phyloP scores from a whole-genome alignment of 2,888 invertebrate species.

The Limnephilus marmoratus region DNA sequence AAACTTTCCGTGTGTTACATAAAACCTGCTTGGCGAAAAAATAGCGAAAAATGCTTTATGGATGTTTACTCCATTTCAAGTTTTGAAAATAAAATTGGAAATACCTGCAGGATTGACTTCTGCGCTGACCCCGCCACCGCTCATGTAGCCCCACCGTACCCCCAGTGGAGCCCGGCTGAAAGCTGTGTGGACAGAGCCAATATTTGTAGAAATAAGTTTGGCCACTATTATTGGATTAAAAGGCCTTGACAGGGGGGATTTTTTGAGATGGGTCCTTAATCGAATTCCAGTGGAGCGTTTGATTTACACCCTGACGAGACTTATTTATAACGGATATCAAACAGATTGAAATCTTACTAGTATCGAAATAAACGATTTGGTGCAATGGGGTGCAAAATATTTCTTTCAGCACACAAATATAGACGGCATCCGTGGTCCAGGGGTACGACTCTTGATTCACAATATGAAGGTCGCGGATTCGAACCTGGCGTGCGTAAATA shows the following conservation, averaged over 20 bases:
- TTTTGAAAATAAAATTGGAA: neutral
- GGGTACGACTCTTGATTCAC: no score
- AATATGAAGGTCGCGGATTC: no score
- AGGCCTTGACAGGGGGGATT: constrained; percentile 24
- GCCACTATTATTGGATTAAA: constrained; percentile 39
- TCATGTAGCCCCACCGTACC: no score
- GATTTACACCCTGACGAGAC: constrained; percentile 33
- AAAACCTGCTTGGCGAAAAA: neutral
- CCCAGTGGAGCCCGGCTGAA: neutral
- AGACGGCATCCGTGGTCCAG: no score
- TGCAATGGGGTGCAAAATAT: neutral
- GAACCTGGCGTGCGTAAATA: no score
- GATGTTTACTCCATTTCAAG: neutral
- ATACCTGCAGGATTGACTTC: neutral
- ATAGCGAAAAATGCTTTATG: neutral
- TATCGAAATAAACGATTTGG: neutral
- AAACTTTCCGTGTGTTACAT: neutral
- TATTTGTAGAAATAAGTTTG: constrained; percentile 35
- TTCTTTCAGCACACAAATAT: neutral
- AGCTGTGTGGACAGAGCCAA: constrained; percentile 35
- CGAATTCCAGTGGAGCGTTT: constrained; percentile 26
- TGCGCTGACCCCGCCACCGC: neutral
- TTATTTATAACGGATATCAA: constrained; percentile 34
- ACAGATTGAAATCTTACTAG: constrained; percentile 7
- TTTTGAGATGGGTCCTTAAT: constrained; percentile 39